These are phyloP conservation scores for Catostylus mosaicus DNA, from an alignment of 30 jellyfish, hydroid and myxozoan genomes.

Conservation along the genomic window DNA sequence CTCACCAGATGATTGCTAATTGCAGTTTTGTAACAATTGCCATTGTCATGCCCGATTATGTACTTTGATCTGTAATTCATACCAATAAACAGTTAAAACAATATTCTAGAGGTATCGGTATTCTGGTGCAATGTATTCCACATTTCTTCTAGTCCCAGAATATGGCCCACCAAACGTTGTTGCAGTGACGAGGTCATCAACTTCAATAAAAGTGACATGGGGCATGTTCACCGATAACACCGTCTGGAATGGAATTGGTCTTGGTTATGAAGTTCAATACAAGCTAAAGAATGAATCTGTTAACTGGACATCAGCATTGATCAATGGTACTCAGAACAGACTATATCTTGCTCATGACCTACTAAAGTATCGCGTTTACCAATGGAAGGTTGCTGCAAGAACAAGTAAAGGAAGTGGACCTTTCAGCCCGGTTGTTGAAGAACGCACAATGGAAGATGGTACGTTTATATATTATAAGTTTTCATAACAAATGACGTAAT, in stretches of 20 bases:
- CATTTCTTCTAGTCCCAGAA: conserved; percentile 21
- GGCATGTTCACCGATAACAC: not conserved
- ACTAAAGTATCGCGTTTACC: not conserved
- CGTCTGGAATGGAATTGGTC: conserved; percentile 37
- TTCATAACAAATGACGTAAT: too few species aligned
- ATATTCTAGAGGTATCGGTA: too few species aligned
- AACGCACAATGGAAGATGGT: conserved; percentile 33
- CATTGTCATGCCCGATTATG: too few species aligned
- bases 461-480: too few species aligned
- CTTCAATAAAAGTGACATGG: conserved; percentile 20
- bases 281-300: conserved; percentile 8
- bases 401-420: conserved; percentile 30
- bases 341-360: not conserved
- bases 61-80: too few species aligned
- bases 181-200: conserved; percentile 14
- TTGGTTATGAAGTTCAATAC: conserved; percentile 22
- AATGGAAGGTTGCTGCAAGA: conserved; percentile 23
- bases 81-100: too few species aligned
- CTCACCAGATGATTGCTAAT: too few species aligned
- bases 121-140: not conserved
- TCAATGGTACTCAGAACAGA: conserved; percentile 19
- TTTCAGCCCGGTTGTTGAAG: not conserved
- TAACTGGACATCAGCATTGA: conserved; percentile 1
- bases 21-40: too few species aligned
- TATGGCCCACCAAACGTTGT: conserved; percentile 13